Base-by-base conservation (phyloP, 2,113 vertebrate species). In the Tyto alba region DNA sequence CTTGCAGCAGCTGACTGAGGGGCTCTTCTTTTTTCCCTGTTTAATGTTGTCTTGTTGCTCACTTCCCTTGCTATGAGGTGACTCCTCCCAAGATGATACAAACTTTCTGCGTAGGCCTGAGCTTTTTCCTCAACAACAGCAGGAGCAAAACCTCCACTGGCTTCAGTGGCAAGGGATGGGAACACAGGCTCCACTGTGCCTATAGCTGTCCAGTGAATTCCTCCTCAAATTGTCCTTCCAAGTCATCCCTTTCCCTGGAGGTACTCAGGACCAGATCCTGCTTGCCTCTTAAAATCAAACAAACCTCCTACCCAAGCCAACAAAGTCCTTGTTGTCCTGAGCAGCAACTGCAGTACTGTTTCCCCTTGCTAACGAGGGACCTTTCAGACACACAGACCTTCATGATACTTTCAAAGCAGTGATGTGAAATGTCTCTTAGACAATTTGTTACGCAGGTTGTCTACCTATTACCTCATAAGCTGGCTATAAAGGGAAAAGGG, bases 341-440 rank as follows among this genome's bases (percentile, higher is more conserved):
- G 55, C 55, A 91, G 57, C 45, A 84, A 6, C 34, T 62, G n/a
- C 12, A 26, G 19, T 15, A 26, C 17, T 14, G 8, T 17, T 41
- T 43, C 23, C 6, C 4, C 30, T 81, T 0, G 0, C 53, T 41
- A 78, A 47, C 5, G 68, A 67, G 60, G 21, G 20, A 55, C 63
- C 50, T 67, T 72, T 64, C 68, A 48, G 34, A 62, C 7, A n/a
- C 34, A 26, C 25, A 63, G 13, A 57, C 52, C 23, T 57, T 22
- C 30, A 45, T 22, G 40, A 26, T 26, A 23, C 23, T 59, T 91
- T 84, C 74, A 89, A 86, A 92, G 41, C 52, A 66, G 27, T 29
- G 45, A 48, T 48, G 19, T 82, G 22, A 68, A 63, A 81, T 69
- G 27, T 23, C n/a, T 72, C 1, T 15, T 30, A 72, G 22, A 47